Evolutionary conservation across 2,113 vertebrate genomes (phyloP).

Genomic region (Nothocercus julius): DNA sequence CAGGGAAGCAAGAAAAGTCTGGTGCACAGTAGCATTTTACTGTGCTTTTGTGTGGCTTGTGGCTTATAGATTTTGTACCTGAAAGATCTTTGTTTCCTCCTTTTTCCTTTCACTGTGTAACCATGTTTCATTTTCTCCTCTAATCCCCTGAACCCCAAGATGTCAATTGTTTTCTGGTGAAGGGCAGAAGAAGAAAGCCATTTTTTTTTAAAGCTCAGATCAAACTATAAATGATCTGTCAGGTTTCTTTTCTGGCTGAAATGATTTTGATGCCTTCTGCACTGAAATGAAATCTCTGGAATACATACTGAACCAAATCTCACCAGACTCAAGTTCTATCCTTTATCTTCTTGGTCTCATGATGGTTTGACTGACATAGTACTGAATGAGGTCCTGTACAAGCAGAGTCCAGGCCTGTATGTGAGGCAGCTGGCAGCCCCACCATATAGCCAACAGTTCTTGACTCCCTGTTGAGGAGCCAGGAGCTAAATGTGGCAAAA

Average conservation of each 20-base stretch:
- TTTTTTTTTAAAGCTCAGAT: neutral
- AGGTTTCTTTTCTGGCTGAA: neutral
- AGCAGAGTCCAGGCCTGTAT: neutral
- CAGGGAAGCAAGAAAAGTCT: neutral
- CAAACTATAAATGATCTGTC: neutral
- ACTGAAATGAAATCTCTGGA: neutral
- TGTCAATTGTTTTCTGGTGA: neutral
- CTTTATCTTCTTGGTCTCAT: neutral
- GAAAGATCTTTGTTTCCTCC: neutral
- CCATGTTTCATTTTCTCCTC: neutral
- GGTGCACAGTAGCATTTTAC: neutral
- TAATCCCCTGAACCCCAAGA: neutral
- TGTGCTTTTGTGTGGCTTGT: neutral
- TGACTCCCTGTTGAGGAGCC: neutral
- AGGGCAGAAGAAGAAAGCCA: neutral
- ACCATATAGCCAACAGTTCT: neutral
- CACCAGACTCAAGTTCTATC: neutral
- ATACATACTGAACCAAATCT: neutral
- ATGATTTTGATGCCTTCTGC: neutral
- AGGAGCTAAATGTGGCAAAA: neutral
- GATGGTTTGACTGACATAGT: accelerated
- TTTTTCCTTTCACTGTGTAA: neutral
- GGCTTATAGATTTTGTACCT: neutral
- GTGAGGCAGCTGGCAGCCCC: neutral
- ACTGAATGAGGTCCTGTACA: neutral